Base-by-base conservation (phyloP, 1,140 invertebrate species). In the Glossosoma conforme region DNA sequence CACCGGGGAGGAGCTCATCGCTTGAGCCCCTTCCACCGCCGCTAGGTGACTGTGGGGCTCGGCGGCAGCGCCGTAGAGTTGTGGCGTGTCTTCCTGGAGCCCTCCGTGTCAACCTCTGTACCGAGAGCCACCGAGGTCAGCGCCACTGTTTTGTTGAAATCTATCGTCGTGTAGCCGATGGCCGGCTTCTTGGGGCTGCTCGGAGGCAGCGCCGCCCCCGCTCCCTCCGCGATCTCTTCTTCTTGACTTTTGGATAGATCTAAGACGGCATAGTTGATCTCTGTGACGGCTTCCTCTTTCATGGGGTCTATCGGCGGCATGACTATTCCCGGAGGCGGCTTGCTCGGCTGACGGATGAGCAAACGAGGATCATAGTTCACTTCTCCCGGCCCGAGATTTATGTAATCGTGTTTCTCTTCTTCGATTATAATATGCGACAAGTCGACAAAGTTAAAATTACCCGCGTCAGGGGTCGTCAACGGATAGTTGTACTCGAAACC, bases 81-180 rank as follows among this genome's bases (percentile, higher is more conserved):
- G 45, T 74, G 72, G 11, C 72, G 62, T 17, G 67, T 69, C 56
- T 72, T 73, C 15, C 74, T 62, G 18, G 62, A 58, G 1, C 53
- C 56, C 42, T 64, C 44, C 13, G 38, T 46, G 42, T 68, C 66
- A 10, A 65, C 52, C 37, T 74, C 69, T 20, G 63, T 60, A 10
- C 65, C 65, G 13, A 68, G 59, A 19, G 72, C 71, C 18, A 74
- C 71, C 21, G 70, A 72, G 8, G 84, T 86, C n/a, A 96, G 72
- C 11, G 92, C 92, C 20, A 84, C 85, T 1, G 93, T 96, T 68
- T 89, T 90, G 61, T 93, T 85, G 67, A 96, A 95, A 70, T 97
- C 93, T 48, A 97, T 97, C 0, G 86, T 91, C 8, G 90, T 91
- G 62, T 96, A 97, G 36, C 89, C 87, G 61, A 87, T 82, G 15